These are phyloP conservation scores for Plusia festucae DNA, from an alignment of 2,888 invertebrate species.

Conservation along the genomic window DNA sequence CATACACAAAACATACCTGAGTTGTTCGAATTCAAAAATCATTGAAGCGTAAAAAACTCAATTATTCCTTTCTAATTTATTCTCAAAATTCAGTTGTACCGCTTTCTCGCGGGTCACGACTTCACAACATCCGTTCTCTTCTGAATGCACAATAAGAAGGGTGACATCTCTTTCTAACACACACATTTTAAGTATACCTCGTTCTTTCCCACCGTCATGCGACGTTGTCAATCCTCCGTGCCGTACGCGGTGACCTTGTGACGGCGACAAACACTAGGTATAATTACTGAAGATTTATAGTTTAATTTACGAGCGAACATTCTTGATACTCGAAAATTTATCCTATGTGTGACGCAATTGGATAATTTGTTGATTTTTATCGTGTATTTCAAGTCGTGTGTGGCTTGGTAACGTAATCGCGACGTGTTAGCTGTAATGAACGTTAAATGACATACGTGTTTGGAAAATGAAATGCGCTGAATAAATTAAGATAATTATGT, in stretches of 20 bases:
- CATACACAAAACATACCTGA: conserved; percentile 14
- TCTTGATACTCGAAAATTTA: conserved; percentile 49
- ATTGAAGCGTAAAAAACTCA: conserved; percentile 31
- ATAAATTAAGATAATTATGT: conserved; percentile 20
- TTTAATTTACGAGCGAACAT: conserved; percentile 62
- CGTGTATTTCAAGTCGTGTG: conserved; percentile 32
- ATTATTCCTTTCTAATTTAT: conserved; percentile 80
- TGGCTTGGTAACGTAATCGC: conserved; percentile 29
- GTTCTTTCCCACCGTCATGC: conserved; percentile 68
- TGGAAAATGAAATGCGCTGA: conserved; percentile 15
- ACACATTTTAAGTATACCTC: conserved; percentile 30
- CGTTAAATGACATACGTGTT: conserved; percentile 35
- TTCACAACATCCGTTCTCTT: conserved; percentile 85
- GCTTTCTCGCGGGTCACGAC: conserved; percentile 87
- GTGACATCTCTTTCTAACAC: conserved; percentile 69
- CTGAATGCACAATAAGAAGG: conserved; percentile 83
- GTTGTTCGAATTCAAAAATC: conserved; percentile 32
- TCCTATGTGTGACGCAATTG: conserved; percentile 41
- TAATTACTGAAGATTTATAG: conserved; percentile 72
- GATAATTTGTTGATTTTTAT: conserved; percentile 43
- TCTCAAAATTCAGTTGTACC: conserved; percentile 79
- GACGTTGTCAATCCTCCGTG: conserved; percentile 79
- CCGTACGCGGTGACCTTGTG: conserved; percentile 80
- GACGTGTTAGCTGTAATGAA: conserved; percentile 27
- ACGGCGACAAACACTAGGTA: conserved; percentile 71